Evolutionary conservation across 1,140 invertebrate species (phyloP).

Genomic region (Caerostris darwini): DNA sequence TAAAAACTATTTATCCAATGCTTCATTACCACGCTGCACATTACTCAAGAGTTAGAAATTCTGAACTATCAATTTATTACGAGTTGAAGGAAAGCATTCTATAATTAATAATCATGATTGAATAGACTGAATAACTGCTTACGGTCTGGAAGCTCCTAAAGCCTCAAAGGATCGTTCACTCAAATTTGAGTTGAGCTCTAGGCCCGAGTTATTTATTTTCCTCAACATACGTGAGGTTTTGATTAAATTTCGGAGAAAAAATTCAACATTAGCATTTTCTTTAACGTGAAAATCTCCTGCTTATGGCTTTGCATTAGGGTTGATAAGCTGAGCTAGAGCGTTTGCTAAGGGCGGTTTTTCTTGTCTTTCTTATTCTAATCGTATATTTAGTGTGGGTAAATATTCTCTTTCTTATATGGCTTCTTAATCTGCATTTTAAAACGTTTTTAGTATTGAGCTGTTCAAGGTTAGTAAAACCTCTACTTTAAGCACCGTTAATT

Average conservation of each 20-base stretch:
- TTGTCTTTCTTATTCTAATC: slow-evolving; percentile 32
- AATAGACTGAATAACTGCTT: slow-evolving; percentile 2
- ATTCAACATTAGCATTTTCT: slow-evolving; percentile 35
- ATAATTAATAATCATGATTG: not conserved
- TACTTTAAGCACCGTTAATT: not conserved
- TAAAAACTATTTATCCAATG: not conserved
- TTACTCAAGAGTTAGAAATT: slow-evolving; percentile 10
- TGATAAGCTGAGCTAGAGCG: not conserved
- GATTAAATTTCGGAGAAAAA: slow-evolving; percentile 18
- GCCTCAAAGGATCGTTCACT: not conserved
- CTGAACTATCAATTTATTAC: not conserved
- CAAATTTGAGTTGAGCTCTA: not conserved
- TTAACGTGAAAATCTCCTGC: slow-evolving; percentile 8
- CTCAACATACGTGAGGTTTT: not conserved
- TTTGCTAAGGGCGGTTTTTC: not conserved
- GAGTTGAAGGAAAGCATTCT: not conserved
- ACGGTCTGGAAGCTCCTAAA: not conserved
- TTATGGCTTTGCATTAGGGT: not conserved
- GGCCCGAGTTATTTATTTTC: not conserved
- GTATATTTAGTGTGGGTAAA: slow-evolving; percentile 3
- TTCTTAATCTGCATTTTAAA: not conserved
- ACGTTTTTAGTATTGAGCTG: not conserved
- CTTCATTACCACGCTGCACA: not conserved
- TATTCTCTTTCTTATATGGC: not conserved
- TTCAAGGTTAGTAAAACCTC: not conserved